Evolutionary conservation across 1,140 invertebrate genomes (phyloP).

Genomic region (Drosophila sechellia): DNA sequence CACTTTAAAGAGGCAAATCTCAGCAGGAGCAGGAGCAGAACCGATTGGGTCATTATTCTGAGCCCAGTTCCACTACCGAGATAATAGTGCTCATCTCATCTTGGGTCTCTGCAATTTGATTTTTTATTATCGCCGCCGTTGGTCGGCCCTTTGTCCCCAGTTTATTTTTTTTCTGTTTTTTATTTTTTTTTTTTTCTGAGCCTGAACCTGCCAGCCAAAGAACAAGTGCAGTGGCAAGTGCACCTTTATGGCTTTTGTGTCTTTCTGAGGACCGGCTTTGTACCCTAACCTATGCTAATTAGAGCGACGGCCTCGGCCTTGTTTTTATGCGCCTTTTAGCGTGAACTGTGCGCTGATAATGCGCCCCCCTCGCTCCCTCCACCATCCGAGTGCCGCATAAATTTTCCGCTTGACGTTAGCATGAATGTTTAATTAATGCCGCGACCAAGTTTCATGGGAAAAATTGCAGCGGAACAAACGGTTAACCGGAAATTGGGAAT

Average conservation of each 20-base stretch:
- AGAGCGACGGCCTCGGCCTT: slow-evolving; percentile 79
- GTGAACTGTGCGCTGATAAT: slow-evolving; percentile 58
- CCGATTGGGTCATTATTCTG: slow-evolving; percentile 35
- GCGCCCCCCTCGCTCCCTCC: background rate
- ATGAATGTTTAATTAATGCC: slow-evolving; percentile 74
- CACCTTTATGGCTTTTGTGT: slow-evolving; percentile 42
- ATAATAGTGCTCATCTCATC: slow-evolving; percentile 56
- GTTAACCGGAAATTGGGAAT: slow-evolving; percentile 73
- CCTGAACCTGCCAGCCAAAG: slow-evolving; percentile 5
- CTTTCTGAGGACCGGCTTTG: slow-evolving; percentile 13
- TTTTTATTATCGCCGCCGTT: slow-evolving; percentile 44
- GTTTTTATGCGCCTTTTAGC: slow-evolving; percentile 77
- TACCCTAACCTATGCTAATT: slow-evolving; percentile 71
- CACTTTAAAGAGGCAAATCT: slow-evolving; percentile 23
- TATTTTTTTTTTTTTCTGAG: slow-evolving; percentile 16
- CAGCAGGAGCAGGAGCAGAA: slow-evolving; percentile 37
- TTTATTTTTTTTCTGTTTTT: background rate
- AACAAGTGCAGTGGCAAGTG: slow-evolving; percentile 69
- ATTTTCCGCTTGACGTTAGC: slow-evolving; percentile 72
- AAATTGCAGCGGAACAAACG: slow-evolving; percentile 64
- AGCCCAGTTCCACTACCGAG: slow-evolving; percentile 12
- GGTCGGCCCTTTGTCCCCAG: slow-evolving; percentile 20
- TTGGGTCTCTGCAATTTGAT: slow-evolving; percentile 50
- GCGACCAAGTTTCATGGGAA: slow-evolving; percentile 72
- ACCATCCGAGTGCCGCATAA: slow-evolving; percentile 46